Evolutionary conservation across 2,797 vertebrate genomes (phyloP).

Genomic region (Siniperca undulata): DNA sequence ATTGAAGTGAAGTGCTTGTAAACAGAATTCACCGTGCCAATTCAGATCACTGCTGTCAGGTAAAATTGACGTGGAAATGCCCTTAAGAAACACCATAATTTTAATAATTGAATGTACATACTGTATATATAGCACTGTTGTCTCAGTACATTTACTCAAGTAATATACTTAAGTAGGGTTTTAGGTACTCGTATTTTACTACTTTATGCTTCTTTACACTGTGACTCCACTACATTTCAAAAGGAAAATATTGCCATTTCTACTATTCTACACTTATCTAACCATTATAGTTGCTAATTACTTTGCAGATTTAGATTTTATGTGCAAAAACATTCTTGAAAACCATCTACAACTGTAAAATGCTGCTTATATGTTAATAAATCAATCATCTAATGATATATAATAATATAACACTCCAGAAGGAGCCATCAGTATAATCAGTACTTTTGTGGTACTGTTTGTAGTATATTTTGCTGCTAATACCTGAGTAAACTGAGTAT

Average conservation of each 20-base stretch:
- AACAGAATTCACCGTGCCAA: neutral
- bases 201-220: neutral
- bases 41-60: neutral
- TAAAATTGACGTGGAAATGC: neutral
- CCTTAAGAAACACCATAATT: neutral
- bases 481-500: neutral
- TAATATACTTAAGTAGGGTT: neutral
- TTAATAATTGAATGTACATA: neutral
- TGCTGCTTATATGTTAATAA: neutral
- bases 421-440: neutral
- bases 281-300: neutral
- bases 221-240: neutral
- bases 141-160: neutral
- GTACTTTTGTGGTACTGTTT: too few relatives aligned
- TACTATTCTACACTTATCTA: neutral
- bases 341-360: neutral
- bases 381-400: neutral
- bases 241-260: neutral
- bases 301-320: neutral
- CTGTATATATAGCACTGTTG: too few relatives aligned
- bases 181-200: neutral
- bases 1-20: too few relatives aligned
- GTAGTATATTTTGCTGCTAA: too few relatives aligned
- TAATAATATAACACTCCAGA: neutral
- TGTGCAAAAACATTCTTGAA: neutral